Base-by-base conservation (phyloP, 2,797 vertebrate species). In the Ctenochaetus hawaiiensis region DNA sequence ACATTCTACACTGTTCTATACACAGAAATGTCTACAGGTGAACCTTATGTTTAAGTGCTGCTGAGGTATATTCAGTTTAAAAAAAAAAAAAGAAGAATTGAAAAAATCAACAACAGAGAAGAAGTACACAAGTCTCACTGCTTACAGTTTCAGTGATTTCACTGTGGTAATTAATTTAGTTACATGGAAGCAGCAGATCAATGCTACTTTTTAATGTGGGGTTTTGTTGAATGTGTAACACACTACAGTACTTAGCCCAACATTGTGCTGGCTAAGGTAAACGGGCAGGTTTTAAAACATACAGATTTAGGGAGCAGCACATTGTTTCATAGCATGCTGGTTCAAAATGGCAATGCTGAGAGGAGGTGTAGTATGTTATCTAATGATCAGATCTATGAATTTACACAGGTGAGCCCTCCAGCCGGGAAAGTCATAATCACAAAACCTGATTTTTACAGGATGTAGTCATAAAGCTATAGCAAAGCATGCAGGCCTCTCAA, bases 21-120 rank as follows among this genome's bases (percentile, higher is more conserved):
- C 89, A 95, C 96, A 94, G 96, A 95, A 93, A 94, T 90, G 93
- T 94, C 91, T 95, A 94, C 95, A 95, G 95, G 95, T 95, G 89
- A 96, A 96, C 96, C 95, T 95, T 95, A 92, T 95, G 94, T 92
- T 96, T 94, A 96, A 96, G 96, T 94, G 95, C 96, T 97, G 97
- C 97, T 98, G 98, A 99, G 98, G 98, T 97, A 98, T 96, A 93
- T 95, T 94, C 80, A 93, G 94, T 94, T 87, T 88, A 92, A 92
- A 80, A 82, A 88, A 70, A 72, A 89, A 54, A 90, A 86, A 86
- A 90, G n/a, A 83, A 86, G 63, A 81, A 49, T 2, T 48, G 4
- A 48, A 48, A 48, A 48, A 48, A 16, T 89, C 54, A 81, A 88
- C 72, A 75, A 89, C 56, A 90, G 86, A 86, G 89, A 82, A 86